Conservation (phyloP, 1,140 invertebrate genomes). For the Papilio dardanus region DNA sequence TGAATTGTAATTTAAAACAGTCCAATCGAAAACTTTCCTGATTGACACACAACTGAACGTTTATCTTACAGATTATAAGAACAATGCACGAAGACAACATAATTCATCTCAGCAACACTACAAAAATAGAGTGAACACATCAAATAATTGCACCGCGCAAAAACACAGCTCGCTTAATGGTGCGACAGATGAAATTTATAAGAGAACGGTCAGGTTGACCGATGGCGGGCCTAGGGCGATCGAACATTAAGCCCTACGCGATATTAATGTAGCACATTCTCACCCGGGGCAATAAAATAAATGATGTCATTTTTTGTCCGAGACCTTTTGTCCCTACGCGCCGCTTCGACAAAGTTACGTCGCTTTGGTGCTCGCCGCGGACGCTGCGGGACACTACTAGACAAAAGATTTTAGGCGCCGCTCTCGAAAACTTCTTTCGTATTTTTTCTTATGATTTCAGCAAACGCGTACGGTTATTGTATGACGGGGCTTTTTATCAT, state of each 20-base stretch:
- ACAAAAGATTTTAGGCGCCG: conserved; percentile 77
- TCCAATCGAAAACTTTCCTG: too few relatives aligned
- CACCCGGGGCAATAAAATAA: conserved; percentile 81
- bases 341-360: conserved; percentile 62
- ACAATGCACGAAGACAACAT: conserved; percentile 1
- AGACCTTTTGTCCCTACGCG: conserved; percentile 70
- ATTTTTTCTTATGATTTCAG: conserved; percentile 61
- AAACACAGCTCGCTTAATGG: conserved; percentile 35
- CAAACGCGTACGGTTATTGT: conserved; percentile 56
- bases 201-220: conserved; percentile 64
- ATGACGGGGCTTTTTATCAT: conserved; percentile 72
- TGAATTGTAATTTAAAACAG: too few relatives aligned
- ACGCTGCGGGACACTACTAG: conserved; percentile 69
- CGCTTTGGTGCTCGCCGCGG: conserved; percentile 54
- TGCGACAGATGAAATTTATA: conserved; percentile 58
- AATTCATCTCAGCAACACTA: conserved; percentile 13
- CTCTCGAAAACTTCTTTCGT: conserved; percentile 45
- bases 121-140: conserved; percentile 14
- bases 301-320: conserved; percentile 82
- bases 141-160: conserved; percentile 32
- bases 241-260: conserved; percentile 73
- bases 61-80: background rate
- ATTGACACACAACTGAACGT: background rate
- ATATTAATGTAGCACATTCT: conserved; percentile 80
- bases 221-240: conserved; percentile 73